These are phyloP conservation scores for Hyles euphorbiae DNA, from an alignment of 1,140 invertebrate species.

Conservation along the genomic window DNA sequence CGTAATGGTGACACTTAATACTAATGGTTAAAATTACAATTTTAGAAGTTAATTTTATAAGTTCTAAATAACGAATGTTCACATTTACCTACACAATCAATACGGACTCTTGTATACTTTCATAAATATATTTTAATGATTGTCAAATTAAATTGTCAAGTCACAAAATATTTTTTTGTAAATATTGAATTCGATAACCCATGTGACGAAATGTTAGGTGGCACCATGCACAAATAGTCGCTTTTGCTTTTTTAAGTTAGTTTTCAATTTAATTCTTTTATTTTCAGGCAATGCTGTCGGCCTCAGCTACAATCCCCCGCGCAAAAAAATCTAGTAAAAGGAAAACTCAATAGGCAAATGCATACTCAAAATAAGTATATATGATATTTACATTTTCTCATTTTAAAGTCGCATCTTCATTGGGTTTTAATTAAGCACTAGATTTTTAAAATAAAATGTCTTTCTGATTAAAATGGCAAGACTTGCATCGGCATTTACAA, in stretches of 20 bases:
- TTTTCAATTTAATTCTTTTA: constrained; percentile 60
- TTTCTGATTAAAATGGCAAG: background rate
- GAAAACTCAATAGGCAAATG: constrained; percentile 65
- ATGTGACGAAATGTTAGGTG: background rate
- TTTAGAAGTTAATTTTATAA: no score
- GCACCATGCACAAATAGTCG: constrained; percentile 10
- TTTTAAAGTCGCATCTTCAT: constrained; percentile 3
- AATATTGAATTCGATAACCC: no score
- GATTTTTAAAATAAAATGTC: background rate
- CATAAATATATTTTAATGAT: no score
- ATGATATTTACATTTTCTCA: constrained; percentile 12
- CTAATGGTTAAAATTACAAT: no score
- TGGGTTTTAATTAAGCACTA: background rate
- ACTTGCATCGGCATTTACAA: background rate
- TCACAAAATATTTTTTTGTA: no score
- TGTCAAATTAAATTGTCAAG: no score
- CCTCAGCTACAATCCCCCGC: constrained; percentile 73
- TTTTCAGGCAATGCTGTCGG: constrained; percentile 73
- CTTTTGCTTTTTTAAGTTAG: constrained; percentile 52
- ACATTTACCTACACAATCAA: no score
- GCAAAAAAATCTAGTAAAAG: constrained; percentile 75
- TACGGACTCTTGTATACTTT: no score
- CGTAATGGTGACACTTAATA: no score
- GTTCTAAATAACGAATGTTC: no score
- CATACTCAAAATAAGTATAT: constrained; percentile 23